Base-by-base conservation (phyloP, 2,113 vertebrate genomes). In the Platysternon megacephalum region DNA sequence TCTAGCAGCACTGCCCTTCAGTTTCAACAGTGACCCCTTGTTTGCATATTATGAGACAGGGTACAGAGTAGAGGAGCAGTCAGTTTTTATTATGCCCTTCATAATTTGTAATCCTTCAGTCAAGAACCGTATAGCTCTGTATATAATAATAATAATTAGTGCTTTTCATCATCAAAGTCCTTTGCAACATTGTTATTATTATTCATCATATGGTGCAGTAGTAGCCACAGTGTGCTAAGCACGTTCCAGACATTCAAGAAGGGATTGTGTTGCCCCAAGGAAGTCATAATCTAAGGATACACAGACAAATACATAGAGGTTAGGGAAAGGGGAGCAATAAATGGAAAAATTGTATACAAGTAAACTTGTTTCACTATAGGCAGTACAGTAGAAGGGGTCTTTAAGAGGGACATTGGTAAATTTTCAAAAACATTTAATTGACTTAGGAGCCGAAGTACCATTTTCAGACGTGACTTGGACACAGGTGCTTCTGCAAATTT, bases 401-500 rank as follows among this genome's bases (percentile, higher is more conserved):
- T 53, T 56, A 58, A 89, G 35, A 79, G 3, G 72, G 17, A 72
- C 76, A 93, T 16, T 10, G 56, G 16, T 2, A 2, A 68, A 79
- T 1, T n/a, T 7, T 61, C 44, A 84, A 12, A 44, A 81, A 2
- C 1, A 44, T 6, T 39, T 3, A 26, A 21, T 56, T 8, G 65
- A 68, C 8, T 39, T 68, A 35, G 2, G 42, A 79, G 13, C 39
- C 49, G 32, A 87, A 68, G 22, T 17, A 3, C 42, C 14, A 26
- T 28, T 48, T 56, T 58, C 89, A 82, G 76, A 1, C 79, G 55
- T 42, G 87, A 2, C 24, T 55, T 26, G 44, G 82, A 22, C 46
- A 17, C 0, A 0, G 4, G 79, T 17, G 56, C 28, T 14, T 61
- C 56, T 61, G 29, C 56, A 61, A 61, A 32, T 32, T 61, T 32